phyloP scores from a whole-genome alignment of 2,113 vertebrate species.

The Bujurquina vittata region DNA sequence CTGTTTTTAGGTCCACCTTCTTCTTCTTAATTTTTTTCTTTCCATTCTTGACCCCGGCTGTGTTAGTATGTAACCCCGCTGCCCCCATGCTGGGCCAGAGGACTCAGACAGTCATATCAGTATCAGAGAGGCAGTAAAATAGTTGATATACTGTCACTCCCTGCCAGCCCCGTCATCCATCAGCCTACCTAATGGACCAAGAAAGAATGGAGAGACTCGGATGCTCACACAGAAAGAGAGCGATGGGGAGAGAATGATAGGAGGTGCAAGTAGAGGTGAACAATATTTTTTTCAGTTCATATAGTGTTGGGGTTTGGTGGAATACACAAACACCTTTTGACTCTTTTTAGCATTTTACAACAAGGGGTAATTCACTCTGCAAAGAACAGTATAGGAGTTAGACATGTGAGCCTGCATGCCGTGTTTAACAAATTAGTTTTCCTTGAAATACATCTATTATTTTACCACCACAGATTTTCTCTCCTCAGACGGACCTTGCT shows the following conservation, averaged over 20 bases:
- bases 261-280: slow-evolving; percentile 25
- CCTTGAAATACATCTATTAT: not conserved
- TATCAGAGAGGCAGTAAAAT: slow-evolving; percentile 44
- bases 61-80: slow-evolving; percentile 32
- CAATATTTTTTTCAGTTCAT: slow-evolving; percentile 1
- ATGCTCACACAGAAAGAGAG: not conserved
- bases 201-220: slow-evolving; percentile 40
- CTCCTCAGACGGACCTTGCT: not conserved
- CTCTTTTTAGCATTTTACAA: not conserved
- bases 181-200: slow-evolving; percentile 65
- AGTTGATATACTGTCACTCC: slow-evolving; percentile 57
- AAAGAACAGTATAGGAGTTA: not conserved
- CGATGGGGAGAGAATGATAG: not conserved
- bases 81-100: slow-evolving; percentile 29
- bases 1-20: not conserved
- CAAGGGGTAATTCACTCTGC: not conserved
- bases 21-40: not conserved
- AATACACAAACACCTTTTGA: not conserved
- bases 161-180: slow-evolving; percentile 63
- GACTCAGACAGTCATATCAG: slow-evolving; percentile 35
- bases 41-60: not conserved
- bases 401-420: not conserved
- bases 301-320: not conserved
- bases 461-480: not conserved
- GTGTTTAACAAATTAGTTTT: not conserved